phyloP scores from a whole-genome alignment of 2,888 invertebrate species.

The Lymantria dispar region DNA sequence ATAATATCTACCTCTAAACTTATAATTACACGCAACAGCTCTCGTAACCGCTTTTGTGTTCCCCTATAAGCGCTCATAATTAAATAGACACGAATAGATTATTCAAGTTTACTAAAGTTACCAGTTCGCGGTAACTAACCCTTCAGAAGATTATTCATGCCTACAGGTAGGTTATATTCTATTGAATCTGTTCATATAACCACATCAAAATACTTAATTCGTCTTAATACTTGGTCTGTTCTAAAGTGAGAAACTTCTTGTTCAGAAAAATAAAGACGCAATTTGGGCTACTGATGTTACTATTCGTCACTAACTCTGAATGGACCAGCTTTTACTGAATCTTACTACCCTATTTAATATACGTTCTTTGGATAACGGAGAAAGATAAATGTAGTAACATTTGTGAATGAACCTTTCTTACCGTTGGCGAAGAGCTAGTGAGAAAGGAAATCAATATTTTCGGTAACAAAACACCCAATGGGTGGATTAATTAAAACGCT shows the following conservation, averaged over 20 bases:
- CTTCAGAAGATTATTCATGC: slow-evolving; percentile 26
- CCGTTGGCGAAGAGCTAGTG: slow-evolving; percentile 37
- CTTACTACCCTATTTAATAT: slow-evolving; percentile 18
- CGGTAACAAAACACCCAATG: slow-evolving; percentile 71
- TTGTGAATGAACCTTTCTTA: slow-evolving; percentile 43
- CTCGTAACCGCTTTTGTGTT: slow-evolving; percentile 8
- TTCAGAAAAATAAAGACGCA: slow-evolving; percentile 19
- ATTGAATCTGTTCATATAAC: slow-evolving; percentile 28
- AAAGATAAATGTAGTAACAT: slow-evolving; percentile 35
- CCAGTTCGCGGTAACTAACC: slow-evolving; percentile 26
- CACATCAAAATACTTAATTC: slow-evolving; percentile 32
- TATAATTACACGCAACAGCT: slow-evolving; percentile 29
- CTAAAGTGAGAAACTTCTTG: slow-evolving; percentile 16
- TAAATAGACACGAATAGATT: slow-evolving; percentile 29
- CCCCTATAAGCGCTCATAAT: slow-evolving; percentile 24
- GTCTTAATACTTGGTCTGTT: slow-evolving; percentile 21
- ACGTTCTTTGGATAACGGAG: slow-evolving; percentile 17
- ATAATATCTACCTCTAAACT: slow-evolving; percentile 27
- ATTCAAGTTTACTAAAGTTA: slow-evolving; percentile 20
- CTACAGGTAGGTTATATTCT: slow-evolving; percentile 21
- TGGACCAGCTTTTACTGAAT: slow-evolving; percentile 16
- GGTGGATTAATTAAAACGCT: slow-evolving; percentile 76
- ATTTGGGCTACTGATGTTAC: slow-evolving; percentile 11
- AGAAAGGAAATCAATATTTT: slow-evolving; percentile 63
- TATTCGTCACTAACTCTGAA: slow-evolving; percentile 26